Base-by-base conservation (phyloP, 2,888 invertebrate genomes). In the Cerastoderma edule region DNA sequence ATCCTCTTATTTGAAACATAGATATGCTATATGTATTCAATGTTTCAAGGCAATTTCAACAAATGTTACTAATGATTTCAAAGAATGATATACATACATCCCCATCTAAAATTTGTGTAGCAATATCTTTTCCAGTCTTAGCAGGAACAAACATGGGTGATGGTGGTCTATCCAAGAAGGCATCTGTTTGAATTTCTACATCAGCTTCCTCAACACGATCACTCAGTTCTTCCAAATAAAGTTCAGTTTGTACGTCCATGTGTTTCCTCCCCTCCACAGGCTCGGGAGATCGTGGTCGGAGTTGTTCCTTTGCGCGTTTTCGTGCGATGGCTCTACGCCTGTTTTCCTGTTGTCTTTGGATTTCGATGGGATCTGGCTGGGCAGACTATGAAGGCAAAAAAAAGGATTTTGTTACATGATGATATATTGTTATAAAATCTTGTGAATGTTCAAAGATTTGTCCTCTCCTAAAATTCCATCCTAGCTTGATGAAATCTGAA, bases 71-170 rank as follows among this genome's bases (percentile, higher is more conserved):
- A 39, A 39, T 8, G 39, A 39, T 39, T 39, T 39, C 16, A 39
- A 16, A 39, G 16, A 39, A 39, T 39, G 8, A 60, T 4, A 24
- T 2, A 80, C 89, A 95, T 94, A 93, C 96, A 92, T 98, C 98
- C 70, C 97, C 97, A 1, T 97, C 96, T 88, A 95, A 95, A 83
- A 98, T 97, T 94, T 98, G 97, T 54, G 98, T 98, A 89, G 93
- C 94, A 6, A 94, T 95, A 93, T 97, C 97, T 67, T 95, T 94
- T 32, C 97, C 98, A 79, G 95, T 95, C 93, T 96, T 96, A 74
- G 95, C 95, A 8, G 97, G 96, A n/a, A 93, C 85, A 93, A 96
- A 96, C 48, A 95, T 93, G 0, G 97, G 97, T 67, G 96, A 96
- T 28, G 95, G 94, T 5, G 97, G 97, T 85, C 96, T 94, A 92